These are phyloP conservation scores for Nibea coibor DNA, from an alignment of 2,113 vertebrate species.

Conservation along the genomic window DNA sequence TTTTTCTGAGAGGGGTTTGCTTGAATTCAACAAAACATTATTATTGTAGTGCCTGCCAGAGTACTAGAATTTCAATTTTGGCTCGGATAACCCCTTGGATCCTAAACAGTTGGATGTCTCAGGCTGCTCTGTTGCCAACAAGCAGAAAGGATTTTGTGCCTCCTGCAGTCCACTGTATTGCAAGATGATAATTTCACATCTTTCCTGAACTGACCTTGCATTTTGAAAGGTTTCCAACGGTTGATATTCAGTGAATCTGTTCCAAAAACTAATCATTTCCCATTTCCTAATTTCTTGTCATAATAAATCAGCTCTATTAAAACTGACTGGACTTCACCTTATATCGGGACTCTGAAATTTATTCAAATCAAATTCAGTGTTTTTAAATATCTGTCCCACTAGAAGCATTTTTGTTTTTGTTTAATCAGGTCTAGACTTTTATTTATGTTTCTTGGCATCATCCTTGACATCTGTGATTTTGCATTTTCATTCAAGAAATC, in stretches of 20 bases:
- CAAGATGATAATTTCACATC: neutral
- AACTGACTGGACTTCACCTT: neutral
- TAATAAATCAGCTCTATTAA: neutral
- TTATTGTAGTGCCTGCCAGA: neutral
- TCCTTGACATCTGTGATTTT: neutral
- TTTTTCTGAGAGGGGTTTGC: neutral
- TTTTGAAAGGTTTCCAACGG: neutral
- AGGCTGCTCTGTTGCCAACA: neutral
- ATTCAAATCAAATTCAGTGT: neutral
- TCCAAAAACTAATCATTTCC: neutral
- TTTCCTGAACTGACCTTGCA: neutral
- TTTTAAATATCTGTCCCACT: neutral
- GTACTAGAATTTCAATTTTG: neutral
- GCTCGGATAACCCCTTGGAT: neutral
- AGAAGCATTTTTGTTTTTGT: neutral
- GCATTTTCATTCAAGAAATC: neutral
- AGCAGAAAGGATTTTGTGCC: neutral
- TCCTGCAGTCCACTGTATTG: neutral
- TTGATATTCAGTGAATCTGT: neutral
- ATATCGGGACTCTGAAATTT: neutral
- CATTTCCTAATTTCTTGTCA: neutral
- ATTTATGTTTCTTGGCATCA: neutral
- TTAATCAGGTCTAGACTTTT: neutral
- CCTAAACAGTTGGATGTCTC: neutral
- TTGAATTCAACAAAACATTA: neutral